Evolutionary conservation across 2,888 invertebrate species (phyloP), one percentile per base, ranked within the genome.

Genomic region (Standfussiana lucernea): DNA sequence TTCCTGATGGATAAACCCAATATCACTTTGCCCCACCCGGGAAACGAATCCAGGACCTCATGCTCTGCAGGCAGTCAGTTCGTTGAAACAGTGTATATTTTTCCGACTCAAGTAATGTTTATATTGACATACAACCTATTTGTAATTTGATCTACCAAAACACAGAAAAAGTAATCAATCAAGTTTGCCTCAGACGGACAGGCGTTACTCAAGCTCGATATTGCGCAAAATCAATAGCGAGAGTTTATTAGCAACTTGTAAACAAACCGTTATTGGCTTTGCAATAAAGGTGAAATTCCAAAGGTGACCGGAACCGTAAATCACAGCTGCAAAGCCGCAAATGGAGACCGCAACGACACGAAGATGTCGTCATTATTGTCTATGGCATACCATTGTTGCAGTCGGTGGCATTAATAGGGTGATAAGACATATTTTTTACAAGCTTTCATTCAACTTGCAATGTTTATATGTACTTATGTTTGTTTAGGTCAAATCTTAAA

Each of bases 111-210:
- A 67, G 74, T 45, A 11, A 28, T 56, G 32, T 67, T 67, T 47
- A 24, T 56, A 64, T 75, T 79, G 78, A 50, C 67, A 18, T 37
- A 64, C 28, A 40, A 40, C n/a, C 40, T 40, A 15, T 45, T 47
- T 35, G 66, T 68, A 62, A 75, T 79, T 24, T n/a, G 67, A 80
- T 28, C 80, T 67, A 74, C 32, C 18, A 10, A 47, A 74, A 65
- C 80, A 45, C n/a, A 53, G 47, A 28, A 74, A 74, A 75, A 75
- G 53, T 75, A 80, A 79, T 79, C 79, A 80, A 75, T 79, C 75
- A 67, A 59, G 66, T 74, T 62, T 21, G 40, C 32, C 47, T 67
- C 45, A 40, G 40, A 53, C 64, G 53, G 80, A 62, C 62, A 67
- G 32, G 53, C 62, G 18, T 15, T 47, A 24, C 40, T 67, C 28